Percentiles rank a stretch among this genome's conserved stretches.
Conservation (phyloP, 23 tunicate genomes). For the Corella eumyota region DNA sequence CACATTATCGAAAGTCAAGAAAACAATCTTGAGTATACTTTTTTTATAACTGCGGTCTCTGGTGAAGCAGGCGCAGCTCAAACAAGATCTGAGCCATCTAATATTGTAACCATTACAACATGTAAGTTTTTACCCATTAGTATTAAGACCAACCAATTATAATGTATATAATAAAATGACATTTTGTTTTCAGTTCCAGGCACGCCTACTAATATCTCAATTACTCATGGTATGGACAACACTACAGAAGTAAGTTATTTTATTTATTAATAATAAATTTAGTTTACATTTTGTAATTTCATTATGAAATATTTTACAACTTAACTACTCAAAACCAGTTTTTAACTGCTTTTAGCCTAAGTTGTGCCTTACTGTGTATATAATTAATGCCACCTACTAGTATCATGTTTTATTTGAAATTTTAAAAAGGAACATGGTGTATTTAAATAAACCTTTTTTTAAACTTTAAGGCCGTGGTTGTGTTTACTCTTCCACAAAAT, state of each 20-base stretch:
- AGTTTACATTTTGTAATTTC: not conserved
- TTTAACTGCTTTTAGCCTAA: too few relatives aligned
- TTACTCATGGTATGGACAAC: not conserved
- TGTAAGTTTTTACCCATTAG: not conserved
- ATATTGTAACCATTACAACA: not conserved
- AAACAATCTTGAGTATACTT: not conserved
- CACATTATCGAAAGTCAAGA: not conserved
- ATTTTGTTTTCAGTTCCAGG: not conserved
- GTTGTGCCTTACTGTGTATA: too few relatives aligned
- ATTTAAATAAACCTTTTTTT: not conserved
- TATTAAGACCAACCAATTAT: too few relatives aligned
- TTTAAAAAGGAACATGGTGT: not conserved
- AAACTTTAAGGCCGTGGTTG: slow-evolving; percentile 1
- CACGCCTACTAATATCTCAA: not conserved
- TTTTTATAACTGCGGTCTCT: not conserved
- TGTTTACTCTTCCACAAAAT: slow-evolving; percentile 5
- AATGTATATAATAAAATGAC: too few relatives aligned
- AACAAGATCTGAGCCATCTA: not conserved
- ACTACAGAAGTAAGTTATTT: not conserved
- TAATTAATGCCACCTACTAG: too few relatives aligned
- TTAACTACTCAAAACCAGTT: not conserved
- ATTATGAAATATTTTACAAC: not conserved
- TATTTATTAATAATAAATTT: not conserved
- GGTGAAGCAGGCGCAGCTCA: not conserved
- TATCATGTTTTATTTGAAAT: too few relatives aligned